Evolutionary conservation across 2,113 vertebrate genomes (phyloP).

Genomic region (Lichenostomus cassidix): DNA sequence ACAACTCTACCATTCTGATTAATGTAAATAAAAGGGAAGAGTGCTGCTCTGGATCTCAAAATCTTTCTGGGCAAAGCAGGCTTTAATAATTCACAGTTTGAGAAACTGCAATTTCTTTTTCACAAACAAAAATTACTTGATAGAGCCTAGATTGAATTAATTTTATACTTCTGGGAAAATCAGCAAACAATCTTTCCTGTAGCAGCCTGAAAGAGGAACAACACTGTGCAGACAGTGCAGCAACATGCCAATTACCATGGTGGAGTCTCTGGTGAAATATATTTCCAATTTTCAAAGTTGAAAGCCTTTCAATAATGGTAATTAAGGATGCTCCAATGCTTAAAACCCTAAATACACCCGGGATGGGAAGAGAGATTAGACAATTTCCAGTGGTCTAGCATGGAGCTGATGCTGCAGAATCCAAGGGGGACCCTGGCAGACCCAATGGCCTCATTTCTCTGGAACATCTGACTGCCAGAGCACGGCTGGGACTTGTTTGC

Average conservation of each 20-base stretch:
- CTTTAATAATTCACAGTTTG: not conserved
- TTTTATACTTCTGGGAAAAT: not conserved
- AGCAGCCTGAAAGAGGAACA: not conserved
- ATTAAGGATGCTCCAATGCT: constrained; percentile 10
- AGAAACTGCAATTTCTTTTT: not conserved
- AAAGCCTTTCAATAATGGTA: constrained; percentile 30
- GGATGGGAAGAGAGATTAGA: not conserved
- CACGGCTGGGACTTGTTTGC: not conserved
- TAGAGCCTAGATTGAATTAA: not conserved
- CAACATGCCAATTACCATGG: not conserved
- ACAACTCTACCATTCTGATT: not conserved
- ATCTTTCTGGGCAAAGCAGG: not conserved
- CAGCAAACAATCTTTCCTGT: not conserved
- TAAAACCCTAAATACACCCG: not conserved
- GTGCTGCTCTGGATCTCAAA: not conserved
- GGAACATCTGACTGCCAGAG: not conserved
- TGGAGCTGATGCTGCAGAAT: not conserved
- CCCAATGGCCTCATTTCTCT: not conserved
- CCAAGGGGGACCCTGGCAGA: not conserved
- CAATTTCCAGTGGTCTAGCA: not conserved
- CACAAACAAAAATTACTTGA: not conserved
- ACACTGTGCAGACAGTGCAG: not conserved
- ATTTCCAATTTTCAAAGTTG: not conserved
- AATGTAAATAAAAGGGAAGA: not conserved
- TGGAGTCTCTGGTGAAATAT: not conserved